phyloP scores from a whole-genome alignment of 2,888 invertebrate species.

The Drosophila colorata region DNA sequence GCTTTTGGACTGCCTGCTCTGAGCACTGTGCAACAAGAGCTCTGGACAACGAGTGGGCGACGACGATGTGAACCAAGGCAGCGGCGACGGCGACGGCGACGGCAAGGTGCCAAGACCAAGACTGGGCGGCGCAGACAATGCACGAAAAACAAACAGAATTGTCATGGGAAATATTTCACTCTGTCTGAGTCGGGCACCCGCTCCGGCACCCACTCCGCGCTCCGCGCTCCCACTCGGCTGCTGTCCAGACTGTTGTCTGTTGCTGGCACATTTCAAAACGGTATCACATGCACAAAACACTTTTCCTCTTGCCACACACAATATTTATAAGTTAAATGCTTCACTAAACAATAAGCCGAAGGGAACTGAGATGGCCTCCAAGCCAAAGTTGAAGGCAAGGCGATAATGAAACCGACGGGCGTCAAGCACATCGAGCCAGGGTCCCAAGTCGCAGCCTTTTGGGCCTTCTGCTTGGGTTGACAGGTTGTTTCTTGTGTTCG shows the following conservation, averaged over 20 bases:
- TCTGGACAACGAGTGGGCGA: constrained; percentile 67
- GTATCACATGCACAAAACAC: constrained; percentile 77
- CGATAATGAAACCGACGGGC: constrained; percentile 74
- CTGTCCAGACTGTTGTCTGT: constrained; percentile 35
- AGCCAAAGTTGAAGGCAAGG: constrained; percentile 54
- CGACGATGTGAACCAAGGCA: constrained; percentile 56
- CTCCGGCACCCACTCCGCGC: neutral
- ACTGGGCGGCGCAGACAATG: constrained; percentile 61
- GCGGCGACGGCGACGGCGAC: constrained; percentile 24
- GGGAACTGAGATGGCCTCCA: constrained; percentile 24
- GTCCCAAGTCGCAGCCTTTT: constrained; percentile 49
- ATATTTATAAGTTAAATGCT: constrained; percentile 81
- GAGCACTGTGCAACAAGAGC: too few species aligned
- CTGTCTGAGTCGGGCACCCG: constrained; percentile 34
- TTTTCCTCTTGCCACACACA: constrained; percentile 73
- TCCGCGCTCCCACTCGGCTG: constrained; percentile 3
- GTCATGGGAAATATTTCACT: constrained; percentile 80
- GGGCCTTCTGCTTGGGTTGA: constrained; percentile 59
- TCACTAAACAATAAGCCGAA: constrained; percentile 79
- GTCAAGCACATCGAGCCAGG: constrained; percentile 71
- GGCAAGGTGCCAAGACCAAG: constrained; percentile 64
- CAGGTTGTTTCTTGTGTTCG: constrained; percentile 59
- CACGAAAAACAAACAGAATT: constrained; percentile 81
- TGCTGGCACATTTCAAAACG: constrained; percentile 70
- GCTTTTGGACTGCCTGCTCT: too few species aligned